Evolutionary conservation across 1,140 invertebrate species (phyloP), one percentile per base, ranked within the genome.

Genomic region (Microplitis demolitor): DNA sequence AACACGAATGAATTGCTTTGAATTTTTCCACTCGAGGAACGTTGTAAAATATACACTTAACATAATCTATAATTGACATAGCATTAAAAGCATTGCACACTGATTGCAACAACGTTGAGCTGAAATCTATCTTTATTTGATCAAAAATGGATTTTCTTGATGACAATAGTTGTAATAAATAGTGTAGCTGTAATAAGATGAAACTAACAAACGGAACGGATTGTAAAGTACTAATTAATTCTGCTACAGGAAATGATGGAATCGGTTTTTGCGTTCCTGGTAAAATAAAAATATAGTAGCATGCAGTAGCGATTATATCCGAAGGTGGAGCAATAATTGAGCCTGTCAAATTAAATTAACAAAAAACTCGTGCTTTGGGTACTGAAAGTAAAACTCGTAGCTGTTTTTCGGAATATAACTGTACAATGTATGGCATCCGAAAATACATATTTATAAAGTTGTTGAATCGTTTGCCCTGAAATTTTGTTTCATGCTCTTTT

Each of bases 1-100:
- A 66, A 31, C 71, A 72, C 4, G 67, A n/a, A 56, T 72, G 71
- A 13, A 72, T 16, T n/a, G 37, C 33, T 8, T 63, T 72, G 5
- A 72, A 14, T n/a, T 14, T 24, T 69, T 58, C 5, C 14, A 35
- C 14, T 54, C 14, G 4, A 8, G 13, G 31, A 1, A 13, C 14
- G 4, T 6, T 35, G 11, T 16, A 13, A 24, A 14, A 66, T 53
- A 34, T 13, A 35, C 14, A 45, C n/a, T n/a, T 34, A 4, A 39
- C 31, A 67, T 33, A 54, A 11, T 66, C 35, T 9, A 11, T 16
- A 4, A 72, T 33, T 4, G 61, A 13, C 33, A 66, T 58, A 4
- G 35, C 35, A 53, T 66, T 60, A 4, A 72, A 56, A 34, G 62
- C 50, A 13, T 35, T 4, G 13, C 33, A 4, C 6, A 24, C 62